Evolutionary conservation across 2,888 invertebrate species (phyloP).

Genomic region (Rotaria socialis): DNA sequence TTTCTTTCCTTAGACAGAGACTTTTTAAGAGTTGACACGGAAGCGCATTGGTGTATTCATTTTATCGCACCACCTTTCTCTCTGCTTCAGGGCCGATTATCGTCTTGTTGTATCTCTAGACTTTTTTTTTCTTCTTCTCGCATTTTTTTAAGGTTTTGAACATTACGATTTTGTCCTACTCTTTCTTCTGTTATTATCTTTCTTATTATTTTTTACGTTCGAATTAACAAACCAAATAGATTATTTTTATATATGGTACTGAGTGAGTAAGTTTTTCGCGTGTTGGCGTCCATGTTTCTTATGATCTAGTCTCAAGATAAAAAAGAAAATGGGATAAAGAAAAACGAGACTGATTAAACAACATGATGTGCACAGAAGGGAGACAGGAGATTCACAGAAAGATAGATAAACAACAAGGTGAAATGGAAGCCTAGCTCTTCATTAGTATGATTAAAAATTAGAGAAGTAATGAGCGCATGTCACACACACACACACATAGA

Average conservation of each 20-base stretch:
- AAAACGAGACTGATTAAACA: neutral
- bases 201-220: neutral
- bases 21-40: neutral
- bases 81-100: neutral
- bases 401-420: neutral
- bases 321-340: neutral
- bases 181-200: neutral
- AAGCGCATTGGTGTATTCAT: neutral
- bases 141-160: neutral
- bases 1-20: neutral
- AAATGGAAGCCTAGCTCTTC: neutral
- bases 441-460: neutral
- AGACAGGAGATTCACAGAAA: neutral
- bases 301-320: neutral
- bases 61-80: neutral
- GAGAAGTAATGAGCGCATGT: neutral
- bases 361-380: neutral
- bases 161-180: no score
- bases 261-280: neutral
- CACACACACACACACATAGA: neutral
- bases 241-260: neutral
- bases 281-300: neutral
- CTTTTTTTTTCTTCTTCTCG: neutral
- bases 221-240: neutral
- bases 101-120: neutral